These are phyloP conservation scores for Bombyx mandarina DNA, from an alignment of 1,140 invertebrate genomes.

Conservation along the genomic window DNA sequence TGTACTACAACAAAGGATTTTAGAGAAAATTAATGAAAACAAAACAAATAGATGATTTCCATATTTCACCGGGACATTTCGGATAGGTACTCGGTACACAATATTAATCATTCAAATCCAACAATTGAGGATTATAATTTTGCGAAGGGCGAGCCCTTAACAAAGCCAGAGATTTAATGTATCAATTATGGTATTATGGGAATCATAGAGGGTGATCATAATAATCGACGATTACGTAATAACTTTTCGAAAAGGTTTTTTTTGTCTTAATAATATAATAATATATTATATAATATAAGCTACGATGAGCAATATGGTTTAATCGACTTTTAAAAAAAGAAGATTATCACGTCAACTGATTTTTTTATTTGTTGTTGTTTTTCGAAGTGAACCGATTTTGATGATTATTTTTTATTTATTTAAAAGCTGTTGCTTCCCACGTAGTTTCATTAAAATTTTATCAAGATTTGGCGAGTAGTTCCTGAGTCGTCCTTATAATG, in stretches of 20 bases:
- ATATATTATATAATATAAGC: not conserved
- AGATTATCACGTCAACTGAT: not conserved
- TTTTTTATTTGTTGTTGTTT: not conserved
- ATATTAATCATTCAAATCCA: slow-evolving; percentile 40
- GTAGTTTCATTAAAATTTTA: too few species aligned
- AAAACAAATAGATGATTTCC: too few species aligned
- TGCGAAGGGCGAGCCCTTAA: slow-evolving; percentile 27
- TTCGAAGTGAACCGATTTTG: too few species aligned
- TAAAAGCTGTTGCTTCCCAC: too few species aligned
- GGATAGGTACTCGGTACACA: not conserved
- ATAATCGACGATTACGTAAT: slow-evolving; percentile 31
- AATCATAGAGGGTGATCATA: slow-evolving; percentile 42
- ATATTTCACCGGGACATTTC: too few species aligned
- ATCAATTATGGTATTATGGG: slow-evolving; percentile 54
- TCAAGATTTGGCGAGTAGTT: too few species aligned
- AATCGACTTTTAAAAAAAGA: not conserved
- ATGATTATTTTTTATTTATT: too few species aligned
- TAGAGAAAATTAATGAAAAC: too few species aligned
- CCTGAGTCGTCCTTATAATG: too few species aligned
- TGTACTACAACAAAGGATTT: too few species aligned
- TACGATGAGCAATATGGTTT: not conserved
- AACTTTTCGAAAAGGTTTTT: slow-evolving; percentile 1
- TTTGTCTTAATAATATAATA: not conserved
- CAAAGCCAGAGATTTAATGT: slow-evolving; percentile 41
- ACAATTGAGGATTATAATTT: slow-evolving; percentile 49